phyloP scores from a whole-genome alignment of 2,888 invertebrate species.

The Chrysolina oricalcia region DNA sequence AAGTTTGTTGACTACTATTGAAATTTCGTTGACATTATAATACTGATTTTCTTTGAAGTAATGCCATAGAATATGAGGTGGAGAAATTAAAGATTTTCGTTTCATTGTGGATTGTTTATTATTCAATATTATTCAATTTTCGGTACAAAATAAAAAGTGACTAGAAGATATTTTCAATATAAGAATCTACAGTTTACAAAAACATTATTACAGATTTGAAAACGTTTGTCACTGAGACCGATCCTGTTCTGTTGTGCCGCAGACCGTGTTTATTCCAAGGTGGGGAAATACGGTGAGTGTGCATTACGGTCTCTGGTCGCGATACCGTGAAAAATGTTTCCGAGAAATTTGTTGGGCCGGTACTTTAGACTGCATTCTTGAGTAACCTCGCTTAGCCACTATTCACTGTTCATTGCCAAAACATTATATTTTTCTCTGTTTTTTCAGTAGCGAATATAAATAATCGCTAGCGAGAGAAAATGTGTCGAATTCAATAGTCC shows the following conservation, averaged over 20 bases:
- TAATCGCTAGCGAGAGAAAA: too few species aligned
- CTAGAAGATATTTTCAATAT: too few species aligned
- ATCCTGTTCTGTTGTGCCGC: constrained; percentile 36
- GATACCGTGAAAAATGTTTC: constrained; percentile 25
- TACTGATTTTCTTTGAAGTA: too few species aligned
- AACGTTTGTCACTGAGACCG: constrained; percentile 25
- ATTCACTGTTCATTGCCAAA: constrained; percentile 5
- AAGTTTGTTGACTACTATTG: too few species aligned
- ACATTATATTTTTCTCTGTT: background rate
- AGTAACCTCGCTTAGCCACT: background rate
- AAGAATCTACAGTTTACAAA: background rate
- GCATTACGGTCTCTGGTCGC: constrained; percentile 48
- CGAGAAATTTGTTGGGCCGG: background rate
- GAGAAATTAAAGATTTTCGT: too few species aligned
- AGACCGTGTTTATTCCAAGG: constrained; percentile 48
- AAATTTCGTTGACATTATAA: too few species aligned
- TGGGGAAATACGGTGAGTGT: constrained; percentile 55
- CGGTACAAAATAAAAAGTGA: too few species aligned
- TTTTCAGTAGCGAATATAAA: background rate
- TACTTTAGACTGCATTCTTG: background rate
- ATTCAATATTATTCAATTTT: too few species aligned
- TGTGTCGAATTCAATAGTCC: too few species aligned
- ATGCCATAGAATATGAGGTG: too few species aligned
- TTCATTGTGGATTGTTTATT: too few species aligned
- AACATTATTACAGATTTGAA: background rate